Evolutionary conservation across 2,888 invertebrate genomes (phyloP).

Genomic region (Leptopilina drosophilae): DNA sequence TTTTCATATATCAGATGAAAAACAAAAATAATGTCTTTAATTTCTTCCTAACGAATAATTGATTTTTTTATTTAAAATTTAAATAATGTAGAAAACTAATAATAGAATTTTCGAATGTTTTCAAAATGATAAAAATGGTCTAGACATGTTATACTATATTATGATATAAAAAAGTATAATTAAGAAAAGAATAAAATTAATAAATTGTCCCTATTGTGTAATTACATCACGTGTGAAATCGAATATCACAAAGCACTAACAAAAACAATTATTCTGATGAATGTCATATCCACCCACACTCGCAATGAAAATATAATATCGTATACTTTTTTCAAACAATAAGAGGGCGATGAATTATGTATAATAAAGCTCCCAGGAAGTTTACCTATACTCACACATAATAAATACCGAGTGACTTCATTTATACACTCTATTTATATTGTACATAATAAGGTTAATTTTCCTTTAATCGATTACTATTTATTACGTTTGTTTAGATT

Average conservation of each 20-base stretch:
- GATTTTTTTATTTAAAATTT: too few relatives aligned
- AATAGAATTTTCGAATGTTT: too few relatives aligned
- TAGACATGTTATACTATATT: background rate
- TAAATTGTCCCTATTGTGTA: background rate
- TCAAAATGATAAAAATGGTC: background rate
- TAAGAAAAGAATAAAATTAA: background rate
- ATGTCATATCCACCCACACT: background rate
- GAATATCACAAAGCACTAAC: conserved; percentile 8
- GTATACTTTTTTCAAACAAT: background rate
- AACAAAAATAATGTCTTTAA: too few relatives aligned
- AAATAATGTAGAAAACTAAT: too few relatives aligned
- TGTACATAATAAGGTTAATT: background rate
- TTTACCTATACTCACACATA: conserved; percentile 13
- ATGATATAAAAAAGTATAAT: too few relatives aligned
- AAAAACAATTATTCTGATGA: background rate
- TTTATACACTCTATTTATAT: background rate
- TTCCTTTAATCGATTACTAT: too few relatives aligned
- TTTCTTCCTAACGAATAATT: too few relatives aligned
- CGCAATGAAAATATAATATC: background rate
- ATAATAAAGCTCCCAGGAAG: conserved; percentile 55
- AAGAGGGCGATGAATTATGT: conserved; percentile 51
- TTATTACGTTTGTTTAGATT: too few relatives aligned
- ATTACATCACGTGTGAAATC: background rate
- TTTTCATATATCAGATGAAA: too few relatives aligned
- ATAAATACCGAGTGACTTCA: background rate